Evolutionary conservation across 2,888 invertebrate genomes (phyloP), one percentile per base, ranked within the genome.

Genomic region (Drosophila rellima): DNA sequence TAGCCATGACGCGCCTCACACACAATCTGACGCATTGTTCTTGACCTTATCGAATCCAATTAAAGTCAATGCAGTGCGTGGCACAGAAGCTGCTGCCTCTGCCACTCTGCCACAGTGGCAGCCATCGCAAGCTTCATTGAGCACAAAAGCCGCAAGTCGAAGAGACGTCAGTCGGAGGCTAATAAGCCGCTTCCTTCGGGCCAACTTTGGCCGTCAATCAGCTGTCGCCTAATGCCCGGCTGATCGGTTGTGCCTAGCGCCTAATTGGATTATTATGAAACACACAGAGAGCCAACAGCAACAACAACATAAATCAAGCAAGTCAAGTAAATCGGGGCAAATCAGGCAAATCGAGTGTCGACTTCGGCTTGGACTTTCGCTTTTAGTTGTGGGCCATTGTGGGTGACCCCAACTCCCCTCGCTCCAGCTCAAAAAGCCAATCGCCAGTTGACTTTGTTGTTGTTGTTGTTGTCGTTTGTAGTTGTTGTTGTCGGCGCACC

Each of bases 241-340:
- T 63, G 78, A 72, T 52, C 78, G 64, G 70, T 52, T 78, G 74
- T 59, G 65, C 74, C 62, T 57, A 39, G 62, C 68, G 55, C 44
- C 77, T 86, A 86, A 86, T 86, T 86, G 86, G 90, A 90, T 86
- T 86, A 86, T 89, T 44, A 55, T 55, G 88, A 90, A 86, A 86
- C 69, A 63, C 39, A 70, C 73, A 33, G 18, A 33, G 33, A 33
- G 33, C 33, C 2, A 48, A 8, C 18, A 48, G 3, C 15, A 45
- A 18, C 23, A 51, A n/a, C 23, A 48, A 44, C 52, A 70, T 65
- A 73, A 71, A 73, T 77, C 76, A 71, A 75, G 76, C 48, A 54
- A 74, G 68, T 74, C 70, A 69, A 55, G 59, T 63, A 56, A 76
- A 70, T 44, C 55, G 23, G 40, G 20, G 40, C 40, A 55, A 56